Conservation (phyloP, 2,797 vertebrate species). For the Erpetoichthys calabaricus region DNA sequence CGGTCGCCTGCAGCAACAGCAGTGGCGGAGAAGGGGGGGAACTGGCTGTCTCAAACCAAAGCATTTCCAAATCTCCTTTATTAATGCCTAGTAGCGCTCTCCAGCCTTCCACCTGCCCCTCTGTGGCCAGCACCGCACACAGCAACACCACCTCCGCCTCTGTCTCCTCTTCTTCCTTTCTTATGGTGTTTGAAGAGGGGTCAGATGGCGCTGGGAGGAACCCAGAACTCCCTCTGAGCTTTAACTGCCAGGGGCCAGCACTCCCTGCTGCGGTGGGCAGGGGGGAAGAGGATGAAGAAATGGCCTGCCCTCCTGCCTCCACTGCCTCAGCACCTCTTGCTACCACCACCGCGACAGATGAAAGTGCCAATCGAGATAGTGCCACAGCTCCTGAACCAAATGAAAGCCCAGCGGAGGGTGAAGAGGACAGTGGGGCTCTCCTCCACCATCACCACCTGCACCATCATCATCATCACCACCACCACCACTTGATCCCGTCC, state of each 20-base stretch:
- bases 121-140: slow-evolving; percentile 56
- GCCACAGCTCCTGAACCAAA: slow-evolving; percentile 98
- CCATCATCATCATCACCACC: slow-evolving; percentile 52
- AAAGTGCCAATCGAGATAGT: slow-evolving; percentile 99
- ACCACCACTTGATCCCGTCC: slow-evolving; percentile 64
- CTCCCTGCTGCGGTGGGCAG: slow-evolving; percentile 54
- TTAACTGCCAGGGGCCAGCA: slow-evolving; percentile 84
- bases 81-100: slow-evolving; percentile 95
- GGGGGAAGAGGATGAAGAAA: slow-evolving; percentile 78
- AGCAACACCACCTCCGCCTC: slow-evolving; percentile 63
- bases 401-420: slow-evolving; percentile 83
- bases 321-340: slow-evolving; percentile 52
- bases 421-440: slow-evolving; percentile 72
- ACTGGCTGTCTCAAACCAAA: slow-evolving; percentile 99
- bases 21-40: slow-evolving; percentile 67
- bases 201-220: slow-evolving; percentile 80
- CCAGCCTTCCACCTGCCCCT: slow-evolving; percentile 79
- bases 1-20: slow-evolving; percentile 62
- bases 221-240: slow-evolving; percentile 79
- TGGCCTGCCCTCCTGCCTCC: slow-evolving; percentile 39
- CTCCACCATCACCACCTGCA: slow-evolving; percentile 64
- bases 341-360: slow-evolving; percentile 50
- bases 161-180: slow-evolving; percentile 78
- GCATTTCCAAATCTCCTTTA: slow-evolving; percentile 99
- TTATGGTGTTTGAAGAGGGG: slow-evolving; percentile 79